phyloP scores from a whole-genome alignment of 2,113 vertebrate species.

The Eretmochelys imbricata region DNA sequence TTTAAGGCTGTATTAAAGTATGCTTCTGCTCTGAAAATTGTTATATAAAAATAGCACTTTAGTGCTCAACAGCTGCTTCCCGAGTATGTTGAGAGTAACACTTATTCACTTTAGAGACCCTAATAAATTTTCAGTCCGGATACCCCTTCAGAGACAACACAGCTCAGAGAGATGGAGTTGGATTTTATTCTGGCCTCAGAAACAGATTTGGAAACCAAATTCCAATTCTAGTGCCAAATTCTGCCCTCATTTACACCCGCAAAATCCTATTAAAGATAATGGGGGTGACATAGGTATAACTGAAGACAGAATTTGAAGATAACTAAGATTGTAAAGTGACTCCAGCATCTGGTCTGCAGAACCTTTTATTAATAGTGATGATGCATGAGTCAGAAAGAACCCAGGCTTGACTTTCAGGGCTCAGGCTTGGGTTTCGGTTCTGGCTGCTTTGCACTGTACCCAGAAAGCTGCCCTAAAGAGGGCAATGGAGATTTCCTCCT shows the following conservation, averaged over 20 bases:
- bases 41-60: neutral
- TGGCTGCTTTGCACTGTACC: neutral
- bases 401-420: neutral
- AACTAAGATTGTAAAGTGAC: neutral
- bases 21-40: neutral
- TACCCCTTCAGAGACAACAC: neutral
- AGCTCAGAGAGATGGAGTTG: neutral
- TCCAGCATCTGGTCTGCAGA: neutral
- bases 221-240: neutral
- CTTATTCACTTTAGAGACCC: neutral
- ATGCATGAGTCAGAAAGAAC: neutral
- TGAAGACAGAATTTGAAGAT: neutral
- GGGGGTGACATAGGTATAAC: neutral
- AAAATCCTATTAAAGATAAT: neutral
- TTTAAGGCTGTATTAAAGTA: neutral
- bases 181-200: neutral
- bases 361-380: neutral
- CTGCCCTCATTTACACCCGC: neutral
- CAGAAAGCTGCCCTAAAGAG: neutral
- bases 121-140: neutral
- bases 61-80: neutral
- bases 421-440: neutral
- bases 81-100: neutral
- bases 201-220: neutral
- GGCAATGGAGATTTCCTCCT: neutral